phyloP scores from a whole-genome alignment of 2,797 vertebrate genomes.

The Sebastes nivosus region DNA sequence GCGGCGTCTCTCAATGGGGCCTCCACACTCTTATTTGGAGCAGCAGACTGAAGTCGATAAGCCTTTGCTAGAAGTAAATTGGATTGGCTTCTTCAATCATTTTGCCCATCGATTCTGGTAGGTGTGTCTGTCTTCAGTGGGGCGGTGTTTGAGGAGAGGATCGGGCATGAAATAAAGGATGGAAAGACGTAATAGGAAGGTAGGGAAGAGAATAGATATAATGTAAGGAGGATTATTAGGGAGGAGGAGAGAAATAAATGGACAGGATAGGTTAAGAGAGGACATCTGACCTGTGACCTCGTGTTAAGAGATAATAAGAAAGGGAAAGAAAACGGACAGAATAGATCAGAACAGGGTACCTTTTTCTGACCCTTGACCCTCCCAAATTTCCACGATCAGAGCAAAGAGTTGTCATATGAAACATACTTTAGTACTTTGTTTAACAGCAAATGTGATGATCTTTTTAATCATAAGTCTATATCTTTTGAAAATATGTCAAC shows the following conservation, averaged over 20 bases:
- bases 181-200: not conserved
- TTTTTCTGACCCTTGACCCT: not conserved
- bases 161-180: not conserved
- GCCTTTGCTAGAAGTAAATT: constrained; percentile 63
- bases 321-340: not conserved
- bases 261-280: not conserved
- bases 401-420: not conserved
- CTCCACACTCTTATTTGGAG: constrained; percentile 48
- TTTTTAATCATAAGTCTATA: not conserved
- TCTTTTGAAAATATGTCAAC: not conserved
- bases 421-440: not conserved
- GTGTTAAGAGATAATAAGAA: not conserved
- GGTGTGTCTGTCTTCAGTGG: constrained; percentile 43
- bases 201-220: not conserved
- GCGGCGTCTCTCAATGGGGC: constrained; percentile 32
- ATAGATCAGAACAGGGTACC: not conserved
- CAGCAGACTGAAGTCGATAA: constrained; percentile 62
- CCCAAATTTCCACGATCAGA: not conserved
- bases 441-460: not conserved
- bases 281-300: constrained; percentile 3
- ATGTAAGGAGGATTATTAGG: constrained; percentile 5
- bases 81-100: constrained; percentile 70
- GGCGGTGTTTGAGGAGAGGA: constrained; percentile 30
- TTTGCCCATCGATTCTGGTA: constrained; percentile 56
- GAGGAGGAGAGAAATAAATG: not conserved